Conservation (phyloP, 2,888 invertebrate genomes). For the Cheilosia scutellata region DNA sequence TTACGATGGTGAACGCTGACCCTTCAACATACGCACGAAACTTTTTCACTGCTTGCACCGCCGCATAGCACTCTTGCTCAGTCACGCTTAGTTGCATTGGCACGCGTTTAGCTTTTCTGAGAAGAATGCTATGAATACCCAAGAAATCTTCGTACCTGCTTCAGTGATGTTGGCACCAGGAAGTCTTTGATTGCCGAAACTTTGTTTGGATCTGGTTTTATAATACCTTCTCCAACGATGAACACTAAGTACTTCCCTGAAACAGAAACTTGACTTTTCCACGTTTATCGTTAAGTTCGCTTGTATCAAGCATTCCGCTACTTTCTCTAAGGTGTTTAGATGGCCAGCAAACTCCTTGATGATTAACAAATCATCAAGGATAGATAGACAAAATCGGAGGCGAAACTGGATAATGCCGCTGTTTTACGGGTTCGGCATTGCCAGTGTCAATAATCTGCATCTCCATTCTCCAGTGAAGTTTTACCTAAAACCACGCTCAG, state of each 20-base stretch:
- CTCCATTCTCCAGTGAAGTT: constrained; percentile 48
- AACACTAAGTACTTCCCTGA: constrained; percentile 11
- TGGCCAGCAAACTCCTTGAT: constrained; percentile 53
- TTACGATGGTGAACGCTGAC: too few relatives aligned
- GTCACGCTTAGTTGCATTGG: too few relatives aligned
- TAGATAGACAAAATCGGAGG: constrained; percentile 42
- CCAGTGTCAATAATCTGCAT: constrained; percentile 18
- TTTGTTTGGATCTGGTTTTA: constrained; percentile 5
- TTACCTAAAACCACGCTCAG: constrained; percentile 39
- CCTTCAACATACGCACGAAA: too few relatives aligned
- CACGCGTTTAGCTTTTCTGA: too few relatives aligned
- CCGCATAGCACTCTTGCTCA: too few relatives aligned
- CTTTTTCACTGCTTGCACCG: too few relatives aligned
- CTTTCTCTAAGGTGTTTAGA: constrained; percentile 1
- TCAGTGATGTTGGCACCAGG: constrained; percentile 10
- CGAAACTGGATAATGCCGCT: too few relatives aligned
- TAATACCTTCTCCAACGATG: background rate
- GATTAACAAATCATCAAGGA: constrained; percentile 59
- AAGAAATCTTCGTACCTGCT: constrained; percentile 72
- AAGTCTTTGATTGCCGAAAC: background rate
- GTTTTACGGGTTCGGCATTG: too few relatives aligned
- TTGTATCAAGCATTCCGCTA: constrained; percentile 27
- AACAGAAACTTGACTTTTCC: constrained; percentile 53
- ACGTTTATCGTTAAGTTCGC: constrained; percentile 6
- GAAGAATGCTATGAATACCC: too few relatives aligned